Evolutionary conservation across 2,797 vertebrate genomes (phyloP), one percentile per base, ranked within the genome.

Genomic region (Furcifer pardalis): DNA sequence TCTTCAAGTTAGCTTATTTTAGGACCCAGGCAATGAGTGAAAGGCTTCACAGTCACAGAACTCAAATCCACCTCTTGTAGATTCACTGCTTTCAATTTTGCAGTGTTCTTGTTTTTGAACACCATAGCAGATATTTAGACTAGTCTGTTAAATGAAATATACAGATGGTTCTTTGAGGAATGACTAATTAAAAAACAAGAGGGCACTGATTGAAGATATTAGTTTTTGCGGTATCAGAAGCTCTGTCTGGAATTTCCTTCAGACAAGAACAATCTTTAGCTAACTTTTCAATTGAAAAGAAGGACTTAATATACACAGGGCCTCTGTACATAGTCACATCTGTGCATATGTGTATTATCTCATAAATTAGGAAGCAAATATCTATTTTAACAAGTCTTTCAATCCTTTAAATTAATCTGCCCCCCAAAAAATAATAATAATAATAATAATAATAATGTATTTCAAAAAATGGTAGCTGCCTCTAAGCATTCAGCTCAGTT

Each of bases 381-480:
- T 56, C 37, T 68, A 60, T 75, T 80, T 66, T 75, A 81, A 42
- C 76, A 76, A 44, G 56, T 35, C 68, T 52, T 73, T 52, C n/a
- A 75, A 74, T 79, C 59, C 10, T 82, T 42, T 46, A 78, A 89
- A 90, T 74, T 68, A 27, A 0, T 82, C 71, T 87, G 84, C 81
- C 6, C 17, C 44, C 52, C 52, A 56, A 5, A 15, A 91, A 82
- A n/a, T n/a, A n/a, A n/a, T n/a, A n/a, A n/a, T n/a, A n/a, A n/a
- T n/a, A n/a, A n/a, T n/a, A n/a, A n/a, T n/a, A n/a, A n/a, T n/a
- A n/a, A 89, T 92, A 86, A 88, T 91, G 68, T 87, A 42, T 92
- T 92, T 89, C 81, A 84, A 88, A 90, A 90, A 90, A 89, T 89
- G 85, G 88, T 77, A 88, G 84, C 90, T 87, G 85, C 27, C 49